A percentile compares a stretch with the other conserved stretches of the same genome.
Evolutionary conservation across 92 coral and sea anemone genomes (phyloP).

Genomic region (Paramuricea clavata): DNA sequence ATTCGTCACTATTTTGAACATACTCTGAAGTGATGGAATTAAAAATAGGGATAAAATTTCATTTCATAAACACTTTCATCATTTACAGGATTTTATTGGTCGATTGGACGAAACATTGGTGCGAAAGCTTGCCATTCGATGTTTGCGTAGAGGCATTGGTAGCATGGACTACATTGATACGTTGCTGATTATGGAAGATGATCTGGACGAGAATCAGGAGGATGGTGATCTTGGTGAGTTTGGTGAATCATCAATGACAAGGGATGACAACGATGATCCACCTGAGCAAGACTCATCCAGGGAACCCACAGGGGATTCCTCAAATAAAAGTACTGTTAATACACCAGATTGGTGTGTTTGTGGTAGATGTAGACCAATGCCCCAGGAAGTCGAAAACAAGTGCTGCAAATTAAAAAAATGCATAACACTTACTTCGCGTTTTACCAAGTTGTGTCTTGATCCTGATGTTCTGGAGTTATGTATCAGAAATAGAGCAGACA

Average conservation of each 20-base stretch:
- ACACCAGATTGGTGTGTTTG: constrained; percentile 19
- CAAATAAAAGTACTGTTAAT: no score
- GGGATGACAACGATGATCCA: neutral
- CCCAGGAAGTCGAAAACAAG: neutral
- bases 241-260: constrained; percentile 1
- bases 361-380: neutral
- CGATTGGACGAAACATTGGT: neutral
- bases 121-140: constrained; percentile 7
- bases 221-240: constrained; percentile 1
- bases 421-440: constrained; percentile 5
- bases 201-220: neutral
- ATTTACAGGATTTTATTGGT: neutral
- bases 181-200: neutral
- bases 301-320: neutral
- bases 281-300: constrained; percentile 2
- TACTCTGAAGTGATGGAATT: no score
- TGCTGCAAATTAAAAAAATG: neutral
- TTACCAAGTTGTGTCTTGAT: neutral
- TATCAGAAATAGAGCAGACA: neutral
- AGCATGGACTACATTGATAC: constrained; percentile 21
- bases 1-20: no score
- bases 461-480: neutral
- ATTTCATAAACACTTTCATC: neutral
- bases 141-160: neutral
- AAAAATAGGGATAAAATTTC: no score